Conservation (phyloP, 2,113 vertebrate genomes). For the Porphyrio hochstetteri region DNA sequence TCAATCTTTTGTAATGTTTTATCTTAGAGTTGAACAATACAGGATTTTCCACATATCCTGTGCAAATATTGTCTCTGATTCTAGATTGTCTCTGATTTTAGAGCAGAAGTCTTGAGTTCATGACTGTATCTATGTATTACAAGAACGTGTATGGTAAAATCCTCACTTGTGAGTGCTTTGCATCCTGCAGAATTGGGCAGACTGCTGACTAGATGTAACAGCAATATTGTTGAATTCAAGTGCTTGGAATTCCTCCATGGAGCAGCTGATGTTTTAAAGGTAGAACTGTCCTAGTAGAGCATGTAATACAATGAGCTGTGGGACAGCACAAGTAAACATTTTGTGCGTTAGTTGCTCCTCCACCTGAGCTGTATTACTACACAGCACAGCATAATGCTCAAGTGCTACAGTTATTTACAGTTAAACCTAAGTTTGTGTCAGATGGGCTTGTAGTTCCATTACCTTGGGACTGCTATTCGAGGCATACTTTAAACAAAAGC, state of each 20-base stretch:
- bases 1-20: neutral
- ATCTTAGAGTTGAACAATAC: neutral
- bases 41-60: neutral
- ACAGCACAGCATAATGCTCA: neutral
- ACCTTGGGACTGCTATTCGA: neutral
- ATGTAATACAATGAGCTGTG: fast-evolving
- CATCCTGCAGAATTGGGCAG: neutral
- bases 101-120: neutral
- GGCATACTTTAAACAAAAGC: neutral
- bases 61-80: neutral
- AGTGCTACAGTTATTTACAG: neutral
- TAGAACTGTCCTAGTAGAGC: neutral
- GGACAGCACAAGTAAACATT: neutral
- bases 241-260: neutral
- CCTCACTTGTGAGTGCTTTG: neutral
- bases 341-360: neutral
- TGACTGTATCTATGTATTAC: fast-evolving
- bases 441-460: neutral
- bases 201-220: neutral
- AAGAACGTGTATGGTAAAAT: neutral
- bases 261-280: neutral
- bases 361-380: neutral
- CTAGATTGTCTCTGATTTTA: neutral
- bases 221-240: fast-evolving
- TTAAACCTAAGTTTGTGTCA: neutral